These are phyloP conservation scores for Monochamus saltuarius DNA, from an alignment of 1,140 invertebrate genomes.

Conservation along the genomic window DNA sequence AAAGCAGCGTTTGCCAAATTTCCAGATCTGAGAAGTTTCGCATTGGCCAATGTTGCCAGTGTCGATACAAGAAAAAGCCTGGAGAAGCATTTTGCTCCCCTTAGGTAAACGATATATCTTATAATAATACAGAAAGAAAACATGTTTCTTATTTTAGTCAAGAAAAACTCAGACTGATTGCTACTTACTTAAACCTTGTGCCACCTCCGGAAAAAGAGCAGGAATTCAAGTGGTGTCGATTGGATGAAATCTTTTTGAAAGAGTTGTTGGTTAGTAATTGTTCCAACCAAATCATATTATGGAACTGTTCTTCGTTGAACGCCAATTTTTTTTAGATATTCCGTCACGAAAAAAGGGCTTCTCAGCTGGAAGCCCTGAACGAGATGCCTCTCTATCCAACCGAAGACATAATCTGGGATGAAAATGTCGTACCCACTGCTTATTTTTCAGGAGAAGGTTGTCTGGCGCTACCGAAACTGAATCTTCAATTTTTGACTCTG, in stretches of 20 bases:
- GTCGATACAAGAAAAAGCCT: constrained; percentile 87
- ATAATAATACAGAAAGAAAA: background rate
- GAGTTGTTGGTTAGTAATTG: constrained; percentile 73
- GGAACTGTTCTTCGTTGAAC: background rate
- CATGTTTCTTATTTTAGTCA: constrained; percentile 58
- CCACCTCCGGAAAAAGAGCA: constrained; percentile 70
- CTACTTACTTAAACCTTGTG: constrained; percentile 83
- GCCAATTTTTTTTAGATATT: constrained; percentile 62
- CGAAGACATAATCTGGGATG: constrained; percentile 98
- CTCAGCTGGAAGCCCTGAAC: constrained; percentile 93
- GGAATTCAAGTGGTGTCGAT: constrained; percentile 69
- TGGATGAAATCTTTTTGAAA: constrained; percentile 78
- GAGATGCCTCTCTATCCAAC: constrained; percentile 99
- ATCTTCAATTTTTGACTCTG: constrained; percentile 96
- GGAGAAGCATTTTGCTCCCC: constrained; percentile 79
- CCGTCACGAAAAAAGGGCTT: constrained; percentile 83
- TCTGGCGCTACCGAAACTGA: constrained; percentile 94
- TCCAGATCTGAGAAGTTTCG: constrained; percentile 81
- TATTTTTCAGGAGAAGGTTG: constrained; percentile 95
- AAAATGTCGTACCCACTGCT: constrained; percentile 96
- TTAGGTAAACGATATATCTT: constrained; percentile 59
- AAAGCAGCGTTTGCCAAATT: constrained; percentile 93
- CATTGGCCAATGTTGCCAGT: constrained; percentile 89
- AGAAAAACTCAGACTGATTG: constrained; percentile 80
- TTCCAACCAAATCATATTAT: background rate